A percentile compares a stretch with the other conserved stretches of the same genome.
Conservation (phyloP, 2,888 invertebrate genomes). For the Gastracanthus pulcherrimus region DNA sequence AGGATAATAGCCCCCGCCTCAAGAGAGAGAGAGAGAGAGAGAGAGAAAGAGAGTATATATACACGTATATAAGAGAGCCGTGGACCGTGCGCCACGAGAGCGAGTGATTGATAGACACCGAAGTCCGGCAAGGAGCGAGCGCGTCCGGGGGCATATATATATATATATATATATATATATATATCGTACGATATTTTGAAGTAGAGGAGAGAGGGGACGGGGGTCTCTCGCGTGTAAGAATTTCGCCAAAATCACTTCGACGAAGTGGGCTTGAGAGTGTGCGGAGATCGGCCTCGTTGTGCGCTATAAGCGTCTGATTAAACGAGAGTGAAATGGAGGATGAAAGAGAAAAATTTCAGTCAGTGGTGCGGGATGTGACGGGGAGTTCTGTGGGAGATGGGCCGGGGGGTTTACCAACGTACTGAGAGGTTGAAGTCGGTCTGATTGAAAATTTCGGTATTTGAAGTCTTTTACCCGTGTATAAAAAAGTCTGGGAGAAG, state of each 20-base stretch:
- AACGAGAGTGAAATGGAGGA: not conserved
- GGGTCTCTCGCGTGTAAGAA: constrained; percentile 43
- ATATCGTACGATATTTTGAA: not conserved
- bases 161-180: constrained; percentile 3
- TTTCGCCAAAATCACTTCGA: constrained; percentile 33
- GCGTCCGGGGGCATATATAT: too few relatives aligned
- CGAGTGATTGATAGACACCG: constrained; percentile 75
- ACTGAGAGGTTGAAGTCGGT: not conserved
- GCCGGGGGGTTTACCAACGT: not conserved
- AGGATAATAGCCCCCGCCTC: constrained; percentile 74
- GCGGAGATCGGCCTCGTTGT: constrained; percentile 6
- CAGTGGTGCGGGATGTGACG: too few relatives aligned
- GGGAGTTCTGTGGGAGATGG: not conserved
- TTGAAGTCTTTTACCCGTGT: too few relatives aligned
- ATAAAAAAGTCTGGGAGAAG: too few relatives aligned
- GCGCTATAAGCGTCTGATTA: not conserved
- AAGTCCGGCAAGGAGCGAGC: not conserved
- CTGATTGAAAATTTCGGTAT: too few relatives aligned
- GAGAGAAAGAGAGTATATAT: constrained; percentile 37
- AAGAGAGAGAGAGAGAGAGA: constrained; percentile 44
- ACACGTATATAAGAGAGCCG: constrained; percentile 22
- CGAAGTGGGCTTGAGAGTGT: not conserved
- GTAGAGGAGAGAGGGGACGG: not conserved
- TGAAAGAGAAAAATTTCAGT: too few relatives aligned
- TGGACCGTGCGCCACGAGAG: constrained; percentile 54